Evolutionary conservation across 2,888 invertebrate species (phyloP).

Genomic region (Zygaena filipendulae): DNA sequence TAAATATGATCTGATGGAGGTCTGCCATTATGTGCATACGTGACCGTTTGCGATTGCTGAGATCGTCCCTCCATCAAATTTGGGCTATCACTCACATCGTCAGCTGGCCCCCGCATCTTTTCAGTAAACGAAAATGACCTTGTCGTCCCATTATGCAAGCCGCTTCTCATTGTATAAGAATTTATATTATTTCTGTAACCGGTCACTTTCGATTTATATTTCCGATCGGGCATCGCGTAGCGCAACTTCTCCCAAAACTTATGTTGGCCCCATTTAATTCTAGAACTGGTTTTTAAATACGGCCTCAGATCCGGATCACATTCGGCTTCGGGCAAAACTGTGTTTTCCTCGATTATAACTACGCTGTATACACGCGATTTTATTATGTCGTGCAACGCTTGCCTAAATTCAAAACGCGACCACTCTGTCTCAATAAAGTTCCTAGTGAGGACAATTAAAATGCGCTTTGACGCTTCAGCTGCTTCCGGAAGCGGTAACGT

Average conservation of each 20-base stretch:
- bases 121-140: conserved; percentile 70
- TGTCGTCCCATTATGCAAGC: conserved; percentile 70
- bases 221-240: conserved; percentile 86
- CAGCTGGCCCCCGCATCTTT: conserved; percentile 46
- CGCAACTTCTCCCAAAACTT: conserved; percentile 94
- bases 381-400: conserved; percentile 88
- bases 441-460: conserved; percentile 86
- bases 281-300: conserved; percentile 86
- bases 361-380: conserved; percentile 85
- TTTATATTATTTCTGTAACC: conserved; percentile 84
- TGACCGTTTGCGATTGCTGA: conserved; percentile 44
- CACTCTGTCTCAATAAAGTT: conserved; percentile 94
- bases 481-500: conserved; percentile 84
- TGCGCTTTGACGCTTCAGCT: conserved; percentile 88
- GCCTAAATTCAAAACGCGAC: conserved; percentile 90
- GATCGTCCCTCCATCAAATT: conserved; percentile 43
- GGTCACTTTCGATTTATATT: conserved; percentile 46
- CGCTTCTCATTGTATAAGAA: conserved; percentile 80
- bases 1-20: conserved; percentile 91
- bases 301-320: conserved; percentile 88
- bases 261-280: conserved; percentile 88
- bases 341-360: conserved; percentile 87
- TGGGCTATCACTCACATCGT: conserved; percentile 74
- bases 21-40: conserved; percentile 68
- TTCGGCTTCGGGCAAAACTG: conserved; percentile 82